Evolutionary conservation across 1,140 invertebrate species (phyloP).

Genomic region (Nomia melanderi): DNA sequence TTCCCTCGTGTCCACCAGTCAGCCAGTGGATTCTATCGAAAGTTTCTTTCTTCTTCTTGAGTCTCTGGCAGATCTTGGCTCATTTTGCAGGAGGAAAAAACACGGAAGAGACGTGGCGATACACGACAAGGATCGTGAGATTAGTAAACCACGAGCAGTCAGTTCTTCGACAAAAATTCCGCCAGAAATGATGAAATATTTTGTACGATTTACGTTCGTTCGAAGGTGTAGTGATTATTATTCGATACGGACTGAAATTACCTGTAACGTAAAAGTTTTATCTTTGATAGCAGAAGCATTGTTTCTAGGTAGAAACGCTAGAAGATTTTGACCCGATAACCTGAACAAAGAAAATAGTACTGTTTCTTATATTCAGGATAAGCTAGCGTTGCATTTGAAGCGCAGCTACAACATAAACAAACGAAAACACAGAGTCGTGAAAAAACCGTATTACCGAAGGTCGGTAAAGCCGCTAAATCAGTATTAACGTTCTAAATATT

Average conservation of each 20-base stretch:
- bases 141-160: not conserved
- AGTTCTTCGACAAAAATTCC: not conserved
- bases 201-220: constrained; percentile 22
- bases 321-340: not conserved
- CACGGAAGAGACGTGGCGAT: not conserved
- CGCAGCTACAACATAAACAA: no score
- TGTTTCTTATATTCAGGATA: not conserved
- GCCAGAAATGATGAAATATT: not conserved
- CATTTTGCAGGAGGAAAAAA: not conserved
- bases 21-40: not conserved
- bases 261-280: not conserved
- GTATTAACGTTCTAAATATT: no score
- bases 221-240: not conserved
- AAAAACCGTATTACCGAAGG: not conserved
- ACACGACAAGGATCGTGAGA: not conserved
- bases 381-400: not conserved
- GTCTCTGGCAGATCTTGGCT: constrained; percentile 1
- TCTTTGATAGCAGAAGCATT: constrained; percentile 1
- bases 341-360: not conserved
- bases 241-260: not conserved
- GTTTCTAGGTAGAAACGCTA: not conserved
- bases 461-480: not conserved
- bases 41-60: not conserved
- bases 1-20: constrained; percentile 13
- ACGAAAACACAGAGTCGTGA: not conserved